Evolutionary conservation across 2,888 invertebrate genomes (phyloP).

Genomic region (Conus canariensis): DNA sequence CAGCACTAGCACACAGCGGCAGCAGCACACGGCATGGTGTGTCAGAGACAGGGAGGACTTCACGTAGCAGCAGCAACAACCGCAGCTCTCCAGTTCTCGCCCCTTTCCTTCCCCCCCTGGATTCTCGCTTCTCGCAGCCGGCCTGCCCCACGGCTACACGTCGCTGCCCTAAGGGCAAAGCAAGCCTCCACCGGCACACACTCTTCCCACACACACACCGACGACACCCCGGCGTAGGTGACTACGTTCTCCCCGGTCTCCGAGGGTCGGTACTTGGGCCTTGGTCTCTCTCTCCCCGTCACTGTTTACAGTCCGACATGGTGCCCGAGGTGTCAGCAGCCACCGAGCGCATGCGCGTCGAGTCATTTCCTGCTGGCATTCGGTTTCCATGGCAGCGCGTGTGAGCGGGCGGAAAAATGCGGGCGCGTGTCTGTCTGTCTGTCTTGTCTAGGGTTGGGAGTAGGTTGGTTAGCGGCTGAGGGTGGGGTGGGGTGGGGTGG

Average conservation of each 20-base stretch:
- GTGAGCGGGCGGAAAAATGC: not conserved
- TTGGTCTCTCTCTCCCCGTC: not conserved
- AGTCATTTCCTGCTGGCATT: slow-evolving; percentile 40
- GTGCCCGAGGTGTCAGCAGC: not conserved
- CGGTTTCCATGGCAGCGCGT: slow-evolving; percentile 43
- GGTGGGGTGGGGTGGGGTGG: not conserved
- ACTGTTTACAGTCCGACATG: slow-evolving; percentile 19
- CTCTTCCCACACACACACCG: not conserved
- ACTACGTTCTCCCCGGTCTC: too few species aligned
- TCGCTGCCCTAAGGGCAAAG: too few species aligned
- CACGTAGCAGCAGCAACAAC: too few species aligned
- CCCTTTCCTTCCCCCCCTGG: too few species aligned
- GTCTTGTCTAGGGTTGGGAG: too few species aligned
- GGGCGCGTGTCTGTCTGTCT: slow-evolving; percentile 29
- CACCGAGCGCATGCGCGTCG: slow-evolving; percentile 33
- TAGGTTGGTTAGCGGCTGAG: not conserved
- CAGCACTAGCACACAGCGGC: not conserved
- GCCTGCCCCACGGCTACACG: too few species aligned
- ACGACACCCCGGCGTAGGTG: not conserved
- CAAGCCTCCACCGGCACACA: too few species aligned
- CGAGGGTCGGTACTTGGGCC: too few species aligned
- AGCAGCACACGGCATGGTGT: not conserved
- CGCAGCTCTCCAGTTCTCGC: too few species aligned
- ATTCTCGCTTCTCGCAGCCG: too few species aligned
- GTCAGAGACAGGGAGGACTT: not conserved